A percentile compares a stretch with the other conserved stretches of the same genome.
Evolutionary conservation across 2,113 vertebrate species (phyloP).

Genomic region (Oryzias melastigma): DNA sequence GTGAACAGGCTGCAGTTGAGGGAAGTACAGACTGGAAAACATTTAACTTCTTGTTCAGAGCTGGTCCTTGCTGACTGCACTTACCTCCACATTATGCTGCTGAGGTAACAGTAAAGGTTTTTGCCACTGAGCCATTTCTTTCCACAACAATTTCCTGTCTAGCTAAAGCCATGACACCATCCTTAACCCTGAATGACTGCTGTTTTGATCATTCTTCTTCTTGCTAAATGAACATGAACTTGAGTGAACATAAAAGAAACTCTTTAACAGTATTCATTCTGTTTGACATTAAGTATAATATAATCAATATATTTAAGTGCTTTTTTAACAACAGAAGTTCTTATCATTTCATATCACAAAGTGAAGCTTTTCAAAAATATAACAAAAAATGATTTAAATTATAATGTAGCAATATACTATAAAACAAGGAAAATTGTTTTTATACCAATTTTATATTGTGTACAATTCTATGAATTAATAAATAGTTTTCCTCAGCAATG

Average conservation of each 20-base stretch:
- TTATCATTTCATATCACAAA: too few species aligned
- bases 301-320: too few species aligned
- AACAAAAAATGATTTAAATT: too few species aligned
- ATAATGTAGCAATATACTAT: too few species aligned
- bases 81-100: conserved; percentile 16
- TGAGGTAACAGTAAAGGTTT: conserved; percentile 33
- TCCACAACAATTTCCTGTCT: conserved; percentile 57
- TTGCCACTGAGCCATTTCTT: conserved; percentile 44
- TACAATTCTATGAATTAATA: too few species aligned
- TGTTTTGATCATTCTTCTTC: conserved; percentile 50
- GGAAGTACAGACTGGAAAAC: conserved; percentile 31
- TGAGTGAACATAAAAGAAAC: not conserved
- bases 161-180: conserved; percentile 34
- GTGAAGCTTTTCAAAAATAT: too few species aligned
- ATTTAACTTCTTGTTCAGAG: conserved; percentile 26
- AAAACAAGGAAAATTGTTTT: too few species aligned
- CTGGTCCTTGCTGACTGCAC: conserved; percentile 46
- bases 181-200: conserved; percentile 30
- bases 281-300: too few species aligned
- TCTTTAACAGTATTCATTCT: too few species aligned
- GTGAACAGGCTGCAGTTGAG: conserved; percentile 60
- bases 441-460: too few species aligned
- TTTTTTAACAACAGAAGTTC: too few species aligned
- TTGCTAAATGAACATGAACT: conserved; percentile 44
- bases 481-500: too few species aligned